These are phyloP conservation scores for Motacilla alba DNA, from an alignment of 2,113 vertebrate genomes.

Conservation along the genomic window DNA sequence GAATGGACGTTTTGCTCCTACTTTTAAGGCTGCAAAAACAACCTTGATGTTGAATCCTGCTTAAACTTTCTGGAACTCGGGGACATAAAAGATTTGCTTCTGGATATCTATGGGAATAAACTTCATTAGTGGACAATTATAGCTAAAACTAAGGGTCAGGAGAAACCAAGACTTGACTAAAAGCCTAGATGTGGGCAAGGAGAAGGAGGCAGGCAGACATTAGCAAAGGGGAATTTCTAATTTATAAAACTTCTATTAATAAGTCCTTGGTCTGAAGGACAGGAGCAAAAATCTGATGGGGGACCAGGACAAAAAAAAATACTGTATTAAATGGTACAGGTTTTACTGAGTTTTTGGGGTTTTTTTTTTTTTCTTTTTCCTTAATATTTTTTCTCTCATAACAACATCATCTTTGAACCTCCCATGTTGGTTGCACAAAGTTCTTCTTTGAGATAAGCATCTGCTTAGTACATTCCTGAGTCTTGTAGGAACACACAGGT, in stretches of 20 bases:
- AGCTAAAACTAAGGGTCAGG: not conserved
- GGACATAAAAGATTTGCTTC: not conserved
- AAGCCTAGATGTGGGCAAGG: not conserved
- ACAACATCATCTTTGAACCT: not conserved
- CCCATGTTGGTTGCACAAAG: not conserved
- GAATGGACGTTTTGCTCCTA: not conserved
- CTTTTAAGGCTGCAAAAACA: not conserved
- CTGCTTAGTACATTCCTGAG: not conserved
- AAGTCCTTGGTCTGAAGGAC: not conserved
- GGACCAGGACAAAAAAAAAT: not conserved
- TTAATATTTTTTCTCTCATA: not conserved
- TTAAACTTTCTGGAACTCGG: not conserved
- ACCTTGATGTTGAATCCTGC: not conserved
- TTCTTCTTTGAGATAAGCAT: not conserved
- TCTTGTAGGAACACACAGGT: not conserved
- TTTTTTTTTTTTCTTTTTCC: not conserved
- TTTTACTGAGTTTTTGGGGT: not conserved
- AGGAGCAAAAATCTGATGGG: not conserved
- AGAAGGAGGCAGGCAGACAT: not conserved
- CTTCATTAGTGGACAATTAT: not conserved
- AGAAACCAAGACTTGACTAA: not conserved
- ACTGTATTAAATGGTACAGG: not conserved
- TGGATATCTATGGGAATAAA: not conserved
- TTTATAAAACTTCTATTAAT: not conserved
- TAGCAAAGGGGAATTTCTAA: not conserved